Base-by-base conservation (phyloP, 2,888 invertebrate species). In the Mechanitis mazaeus region DNA sequence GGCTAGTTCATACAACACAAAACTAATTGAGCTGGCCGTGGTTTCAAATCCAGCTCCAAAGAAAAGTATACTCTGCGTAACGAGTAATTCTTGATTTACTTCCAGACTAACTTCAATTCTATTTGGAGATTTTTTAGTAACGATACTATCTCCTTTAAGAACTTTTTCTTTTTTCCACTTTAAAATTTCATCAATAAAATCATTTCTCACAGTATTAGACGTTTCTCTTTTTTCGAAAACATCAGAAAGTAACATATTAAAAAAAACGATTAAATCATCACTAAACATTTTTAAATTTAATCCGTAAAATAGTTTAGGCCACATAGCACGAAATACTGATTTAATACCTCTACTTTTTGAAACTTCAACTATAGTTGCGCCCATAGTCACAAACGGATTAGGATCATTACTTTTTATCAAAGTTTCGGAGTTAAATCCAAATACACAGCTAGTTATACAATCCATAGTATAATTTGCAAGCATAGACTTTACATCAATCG, bases 1-100 rank as follows among this genome's bases (percentile, higher is more conserved):
- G 0, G 83, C 77, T 0, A 84, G 64, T 64, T 84, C 83, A 55
- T 67, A 81, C 2, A 83, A 61, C 9, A 74, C 69, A 45, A 75
- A 75, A 3, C 72, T 71, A n/a, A 76, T 64, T 0, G 78, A 77
- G 0, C 73, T 69, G 0, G 84, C 69, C 2, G 83, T 78, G 0
- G 83, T 80, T 45, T 84, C 83, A 45, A 72, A 83, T 3, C 84
- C 83, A n/a, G 81, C 84, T 0, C 64, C 77, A 38, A 82, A 84
- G 55, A 93, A 91, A 0, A 89, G 69, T 9, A 91, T 77, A 1
- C 91, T 88, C 61, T 93, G 92, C 0, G 91, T 85, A 0, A 90
- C 83, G 3, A 92, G 68, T 54, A 92, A 73, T 3, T 88, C 79
- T 5, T 90, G 71, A 1, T 85, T 77, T 1, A 91, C 70, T 1